A percentile compares a stretch with the other conserved stretches of the same genome.
phyloP scores from a whole-genome alignment of 2,888 invertebrate genomes.

The Agonopterix arenella region DNA sequence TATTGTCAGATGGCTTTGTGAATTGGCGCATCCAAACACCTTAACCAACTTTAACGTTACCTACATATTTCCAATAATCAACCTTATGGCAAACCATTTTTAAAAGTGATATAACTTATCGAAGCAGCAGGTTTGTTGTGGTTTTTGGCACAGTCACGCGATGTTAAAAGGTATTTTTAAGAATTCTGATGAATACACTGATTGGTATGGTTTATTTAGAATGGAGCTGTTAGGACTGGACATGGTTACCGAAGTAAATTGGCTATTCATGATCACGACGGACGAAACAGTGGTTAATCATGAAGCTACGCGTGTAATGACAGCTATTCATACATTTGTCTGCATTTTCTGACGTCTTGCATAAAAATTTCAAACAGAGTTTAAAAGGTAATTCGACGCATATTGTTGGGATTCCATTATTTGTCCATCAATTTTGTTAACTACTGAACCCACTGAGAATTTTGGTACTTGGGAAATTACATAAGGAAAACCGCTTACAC shows the following conservation, averaged over 20 bases:
- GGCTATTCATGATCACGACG: slow-evolving; percentile 41
- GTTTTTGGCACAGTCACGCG: slow-evolving; percentile 5
- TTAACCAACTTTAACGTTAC: slow-evolving; percentile 10
- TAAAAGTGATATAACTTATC: neutral
- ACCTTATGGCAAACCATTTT: neutral
- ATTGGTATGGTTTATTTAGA: slow-evolving; percentile 32
- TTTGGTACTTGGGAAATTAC: no score
- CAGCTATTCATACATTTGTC: slow-evolving; percentile 28
- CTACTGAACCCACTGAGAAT: no score
- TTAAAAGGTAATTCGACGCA: no score
- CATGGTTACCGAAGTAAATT: slow-evolving; percentile 45
- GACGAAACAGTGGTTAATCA: slow-evolving; percentile 41
- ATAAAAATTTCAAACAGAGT: no score
- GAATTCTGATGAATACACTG: slow-evolving; percentile 29
- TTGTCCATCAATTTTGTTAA: no score
- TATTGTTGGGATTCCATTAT: no score
- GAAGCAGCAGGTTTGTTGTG: neutral
- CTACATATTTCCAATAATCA: neutral
- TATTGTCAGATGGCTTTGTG: slow-evolving; percentile 49
- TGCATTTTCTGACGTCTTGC: slow-evolving; percentile 12
- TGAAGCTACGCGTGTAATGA: slow-evolving; percentile 44
- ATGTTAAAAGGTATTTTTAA: slow-evolving; percentile 24
- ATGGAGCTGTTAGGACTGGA: slow-evolving; percentile 25
- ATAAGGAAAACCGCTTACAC: no score
- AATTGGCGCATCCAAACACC: slow-evolving; percentile 34